Base-by-base conservation (phyloP, 2,113 vertebrate species). In the Saguinus midas region DNA sequence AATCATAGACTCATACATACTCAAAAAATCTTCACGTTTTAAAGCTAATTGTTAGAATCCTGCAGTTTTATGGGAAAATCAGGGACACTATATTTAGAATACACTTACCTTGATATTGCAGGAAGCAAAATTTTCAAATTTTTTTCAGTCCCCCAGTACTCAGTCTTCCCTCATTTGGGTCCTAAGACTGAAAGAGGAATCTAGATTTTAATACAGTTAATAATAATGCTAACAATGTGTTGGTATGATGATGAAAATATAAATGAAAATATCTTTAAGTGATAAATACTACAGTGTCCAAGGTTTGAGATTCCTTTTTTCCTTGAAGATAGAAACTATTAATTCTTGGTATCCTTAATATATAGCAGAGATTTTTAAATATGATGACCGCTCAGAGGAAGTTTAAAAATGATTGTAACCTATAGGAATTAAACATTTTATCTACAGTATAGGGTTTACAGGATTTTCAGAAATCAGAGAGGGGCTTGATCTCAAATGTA, bases 31-130 rank as follows among this genome's bases (percentile, higher is more conserved):
- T 72, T 73, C 45, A 79, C 85, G 88, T 86, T 35, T 78, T 90
- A 87, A 75, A 94, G 21, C 4, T 82, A 95, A 88, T 66, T 75
- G 95, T 92, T 92, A 92, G 12, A 93, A 72, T 83, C 9, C 35
- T 91, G 2, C 14, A 81, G 5, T 93, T n/a, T 91, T 75, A 83
- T 50, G 27, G 29, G 20, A 45, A 89, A 83, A 50, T 66, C 2
- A 68, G 3, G 14, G 25, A 1, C 18, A 91, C 43, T 55, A 0
- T 95, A 58, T 78, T 82, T 92, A 64, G 32, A 88, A 70, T 84
- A 92, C 4, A 32, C 6, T 66, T 10, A 66, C 6, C 32, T 94
- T 90, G n/a, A 78, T 91, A 58, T 64, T 80, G 16, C 25, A 52
- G 32, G 52, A 83, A 35, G 32, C 27, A 87, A 8, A 58, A 57